Evolutionary conservation across 2,888 invertebrate genomes (phyloP), one percentile per base, ranked within the genome.

Genomic region (Drosophila helvetica): DNA sequence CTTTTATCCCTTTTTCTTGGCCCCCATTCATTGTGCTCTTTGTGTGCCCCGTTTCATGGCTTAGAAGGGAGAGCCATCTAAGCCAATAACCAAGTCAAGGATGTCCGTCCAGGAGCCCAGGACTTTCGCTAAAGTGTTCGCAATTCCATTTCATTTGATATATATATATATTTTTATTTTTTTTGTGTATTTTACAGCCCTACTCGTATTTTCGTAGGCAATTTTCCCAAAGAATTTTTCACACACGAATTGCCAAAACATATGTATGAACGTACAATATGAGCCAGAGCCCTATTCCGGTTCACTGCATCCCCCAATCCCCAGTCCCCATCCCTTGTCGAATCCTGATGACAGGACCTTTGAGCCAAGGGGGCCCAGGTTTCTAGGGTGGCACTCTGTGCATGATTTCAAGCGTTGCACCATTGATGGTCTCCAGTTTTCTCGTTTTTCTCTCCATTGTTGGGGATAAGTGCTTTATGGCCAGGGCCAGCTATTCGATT

Each of bases 221-320:
- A 61, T 62, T 73, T 74, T 62, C 54, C 18, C 15, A 38, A 46
- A 15, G n/a, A 25, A 76, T 67, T 74, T 73, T 77, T 63, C 68
- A 80, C 84, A 81, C 81, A 78, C 79, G 84, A 80, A 68, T 74
- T 73, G 84, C 38, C 67, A 55, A 75, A 38, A 74, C 83, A 80
- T 74, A 83, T 81, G 80, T 74, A 67, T 22, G 22, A 22, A 22
- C 42, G 42, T 65, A 33, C 64, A 19, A 57, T 54, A 22, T n/a
- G 47, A 47, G 17, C 17, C n/a, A 15, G 17, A 12, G 18, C 51
- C 50, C 62, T 17, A 30, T 48, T 78, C 63, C 60, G 80, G 69
- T 73, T 43, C 68, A 78, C 55, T 81, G 76, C 51, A 46, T 69
- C 64, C 51, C 59, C 57, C 58, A 55, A 47, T 69, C 2, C 27